These are phyloP conservation scores for Melinaea menophilus DNA, from an alignment of 2,888 invertebrate species.

Conservation along the genomic window DNA sequence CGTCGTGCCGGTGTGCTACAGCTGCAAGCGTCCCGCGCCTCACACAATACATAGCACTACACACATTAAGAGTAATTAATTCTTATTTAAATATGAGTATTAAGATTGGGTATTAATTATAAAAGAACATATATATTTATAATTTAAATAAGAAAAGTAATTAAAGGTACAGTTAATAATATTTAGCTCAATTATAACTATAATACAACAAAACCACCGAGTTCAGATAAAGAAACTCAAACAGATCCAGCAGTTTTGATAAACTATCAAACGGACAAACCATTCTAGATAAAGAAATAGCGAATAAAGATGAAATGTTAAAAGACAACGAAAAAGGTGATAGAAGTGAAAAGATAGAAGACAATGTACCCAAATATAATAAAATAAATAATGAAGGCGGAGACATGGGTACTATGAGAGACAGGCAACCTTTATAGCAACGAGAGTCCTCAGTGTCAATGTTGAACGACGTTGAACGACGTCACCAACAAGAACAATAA, in stretches of 20 bases:
- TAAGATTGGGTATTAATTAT: too few species aligned
- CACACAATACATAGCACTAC: constrained; percentile 60
- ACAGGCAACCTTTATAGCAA: constrained; percentile 63
- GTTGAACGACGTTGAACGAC: constrained; percentile 45
- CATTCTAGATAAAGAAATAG: constrained; percentile 34
- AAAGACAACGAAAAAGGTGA: constrained; percentile 15
- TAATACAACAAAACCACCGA: constrained; percentile 45
- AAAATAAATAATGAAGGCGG: constrained; percentile 37
- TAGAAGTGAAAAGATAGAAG: constrained; percentile 34
- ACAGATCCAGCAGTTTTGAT: constrained; percentile 57
- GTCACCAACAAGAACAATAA: constrained; percentile 48
- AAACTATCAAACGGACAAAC: constrained; percentile 58
- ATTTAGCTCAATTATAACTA: constrained; percentile 5
- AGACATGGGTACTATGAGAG: constrained; percentile 39
- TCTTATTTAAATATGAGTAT: too few species aligned
- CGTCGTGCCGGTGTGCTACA: constrained; percentile 60
- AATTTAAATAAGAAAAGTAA: too few species aligned
- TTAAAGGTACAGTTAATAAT: too few species aligned
- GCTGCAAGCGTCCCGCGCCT: constrained; percentile 57
- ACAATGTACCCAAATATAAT: constrained; percentile 35
- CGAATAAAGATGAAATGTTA: constrained; percentile 37
- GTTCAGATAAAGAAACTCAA: constrained; percentile 62
- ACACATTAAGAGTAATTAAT: constrained; percentile 50
- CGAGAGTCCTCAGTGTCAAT: constrained; percentile 55
- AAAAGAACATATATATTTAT: too few species aligned